A percentile compares a stretch with the other conserved stretches of the same genome.
Evolutionary conservation across 2,113 vertebrate genomes (phyloP).

Genomic region (Onychostoma macrolepis): DNA sequence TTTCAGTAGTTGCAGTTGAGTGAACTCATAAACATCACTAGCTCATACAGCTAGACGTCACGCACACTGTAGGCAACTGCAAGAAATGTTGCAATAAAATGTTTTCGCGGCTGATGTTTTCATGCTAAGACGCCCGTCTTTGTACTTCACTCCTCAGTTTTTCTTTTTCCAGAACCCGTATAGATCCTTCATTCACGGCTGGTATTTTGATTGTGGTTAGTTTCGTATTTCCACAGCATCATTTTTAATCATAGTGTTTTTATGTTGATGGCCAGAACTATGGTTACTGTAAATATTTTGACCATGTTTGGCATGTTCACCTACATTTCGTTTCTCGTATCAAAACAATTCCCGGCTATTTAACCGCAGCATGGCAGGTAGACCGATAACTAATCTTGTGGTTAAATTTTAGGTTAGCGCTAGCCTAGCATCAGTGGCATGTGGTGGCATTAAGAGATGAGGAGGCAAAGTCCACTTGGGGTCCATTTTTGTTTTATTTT

Average conservation of each 20-base stretch:
- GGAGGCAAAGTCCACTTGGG: neutral
- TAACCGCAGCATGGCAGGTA: constrained; percentile 9
- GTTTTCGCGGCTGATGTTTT: neutral
- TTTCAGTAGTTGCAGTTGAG: constrained; percentile 23
- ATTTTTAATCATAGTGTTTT: constrained; percentile 25
- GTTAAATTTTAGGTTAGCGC: neutral
- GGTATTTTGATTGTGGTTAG: constrained; percentile 16
- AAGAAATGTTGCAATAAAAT: neutral
- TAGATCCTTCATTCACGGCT: constrained; percentile 6
- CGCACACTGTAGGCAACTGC: neutral
- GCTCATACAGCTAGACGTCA: neutral
- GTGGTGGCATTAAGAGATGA: neutral
- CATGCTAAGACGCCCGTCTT: neutral
- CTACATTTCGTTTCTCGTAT: constrained; percentile 14
- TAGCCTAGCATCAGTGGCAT: neutral
- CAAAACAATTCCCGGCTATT: constrained; percentile 20
- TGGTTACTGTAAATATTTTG: constrained; percentile 30
- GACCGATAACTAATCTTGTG: constrained; percentile 12
- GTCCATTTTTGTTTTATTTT: neutral
- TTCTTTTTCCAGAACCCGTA: constrained; percentile 15
- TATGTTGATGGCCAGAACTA: constrained; percentile 6
- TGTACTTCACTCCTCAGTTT: neutral
- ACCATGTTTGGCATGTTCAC: constrained; percentile 10
- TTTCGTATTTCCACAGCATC: neutral
- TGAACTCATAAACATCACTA: neutral